Evolutionary conservation across 2,797 vertebrate genomes (phyloP).

Genomic region (Pseudotriccus pelzelni): DNA sequence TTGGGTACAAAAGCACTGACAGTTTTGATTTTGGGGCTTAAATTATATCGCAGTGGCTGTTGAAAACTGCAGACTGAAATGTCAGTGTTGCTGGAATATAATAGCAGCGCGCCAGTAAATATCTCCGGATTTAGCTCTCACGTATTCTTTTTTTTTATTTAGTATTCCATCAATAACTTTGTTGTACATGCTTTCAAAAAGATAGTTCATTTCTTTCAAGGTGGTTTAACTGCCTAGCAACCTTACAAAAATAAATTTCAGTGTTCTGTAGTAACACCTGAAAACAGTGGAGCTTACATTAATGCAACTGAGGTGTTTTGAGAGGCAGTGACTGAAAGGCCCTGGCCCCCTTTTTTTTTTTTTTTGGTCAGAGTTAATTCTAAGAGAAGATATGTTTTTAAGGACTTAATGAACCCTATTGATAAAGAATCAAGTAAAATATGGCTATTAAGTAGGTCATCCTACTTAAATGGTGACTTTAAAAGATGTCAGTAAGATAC

Average conservation of each 20-base stretch:
- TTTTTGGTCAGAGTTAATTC: background rate
- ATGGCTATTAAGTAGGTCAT: background rate
- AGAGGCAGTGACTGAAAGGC: background rate
- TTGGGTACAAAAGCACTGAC: background rate
- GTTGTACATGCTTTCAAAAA: constrained; percentile 29
- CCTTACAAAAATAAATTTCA: constrained; percentile 38
- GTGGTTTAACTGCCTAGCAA: constrained; percentile 55
- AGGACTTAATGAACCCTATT: background rate
- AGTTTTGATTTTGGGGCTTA: constrained; percentile 48
- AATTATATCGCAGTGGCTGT: background rate
- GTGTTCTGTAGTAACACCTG: background rate
- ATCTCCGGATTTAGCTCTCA: background rate
- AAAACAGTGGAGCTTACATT: background rate
- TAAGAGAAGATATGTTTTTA: background rate
- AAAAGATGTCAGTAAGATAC: background rate
- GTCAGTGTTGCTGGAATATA: constrained; percentile 22
- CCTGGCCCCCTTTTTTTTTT: background rate
- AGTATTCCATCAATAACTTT: constrained; percentile 54
- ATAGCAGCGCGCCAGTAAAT: background rate
- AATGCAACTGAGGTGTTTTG: background rate
- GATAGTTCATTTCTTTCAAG: constrained; percentile 30
- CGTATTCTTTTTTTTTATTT: background rate
- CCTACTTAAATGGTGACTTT: background rate
- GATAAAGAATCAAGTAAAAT: background rate
- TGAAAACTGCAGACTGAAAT: constrained; percentile 38